Percentiles rank a stretch among this genome's conserved stretches.
Conservation (phyloP, 30 jellyfish, hydroid and myxozoan species). For the Hydractinia symbiolongicarpus region DNA sequence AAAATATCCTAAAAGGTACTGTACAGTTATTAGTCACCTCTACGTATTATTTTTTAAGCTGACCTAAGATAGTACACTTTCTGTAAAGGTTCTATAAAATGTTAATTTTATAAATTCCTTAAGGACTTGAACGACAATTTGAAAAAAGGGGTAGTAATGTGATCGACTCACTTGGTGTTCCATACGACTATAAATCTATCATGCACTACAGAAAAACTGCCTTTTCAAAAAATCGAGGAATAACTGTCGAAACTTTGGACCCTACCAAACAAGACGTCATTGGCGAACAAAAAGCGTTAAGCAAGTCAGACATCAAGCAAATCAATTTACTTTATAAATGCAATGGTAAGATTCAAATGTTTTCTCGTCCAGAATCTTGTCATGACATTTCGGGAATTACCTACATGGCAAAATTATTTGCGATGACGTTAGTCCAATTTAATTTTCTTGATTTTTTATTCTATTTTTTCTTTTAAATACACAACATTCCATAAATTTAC, state of each 20-base stretch:
- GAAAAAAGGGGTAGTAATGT: neutral
- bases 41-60: neutral
- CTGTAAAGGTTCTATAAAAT: neutral
- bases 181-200: neutral
- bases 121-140: neutral
- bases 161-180: constrained; percentile 15
- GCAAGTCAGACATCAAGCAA: neutral
- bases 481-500: too few relatives aligned
- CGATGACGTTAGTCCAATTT: too few relatives aligned
- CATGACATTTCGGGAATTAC: too few relatives aligned
- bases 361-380: too few relatives aligned
- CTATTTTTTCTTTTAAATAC: too few relatives aligned
- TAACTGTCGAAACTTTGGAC: neutral
- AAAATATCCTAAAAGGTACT: neutral
- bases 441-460: too few relatives aligned
- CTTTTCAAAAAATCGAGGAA: neutral
- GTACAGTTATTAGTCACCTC: neutral
- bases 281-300: neutral
- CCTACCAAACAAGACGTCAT: neutral
- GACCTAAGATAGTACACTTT: neutral
- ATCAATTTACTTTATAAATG: neutral
- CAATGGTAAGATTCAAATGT: neutral
- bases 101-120: neutral
- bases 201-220: constrained; percentile 7
- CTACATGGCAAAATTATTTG: too few relatives aligned